These are phyloP conservation scores for Nipponacmea schrenckii DNA, from an alignment of 2,888 invertebrate species.

Conservation along the genomic window DNA sequence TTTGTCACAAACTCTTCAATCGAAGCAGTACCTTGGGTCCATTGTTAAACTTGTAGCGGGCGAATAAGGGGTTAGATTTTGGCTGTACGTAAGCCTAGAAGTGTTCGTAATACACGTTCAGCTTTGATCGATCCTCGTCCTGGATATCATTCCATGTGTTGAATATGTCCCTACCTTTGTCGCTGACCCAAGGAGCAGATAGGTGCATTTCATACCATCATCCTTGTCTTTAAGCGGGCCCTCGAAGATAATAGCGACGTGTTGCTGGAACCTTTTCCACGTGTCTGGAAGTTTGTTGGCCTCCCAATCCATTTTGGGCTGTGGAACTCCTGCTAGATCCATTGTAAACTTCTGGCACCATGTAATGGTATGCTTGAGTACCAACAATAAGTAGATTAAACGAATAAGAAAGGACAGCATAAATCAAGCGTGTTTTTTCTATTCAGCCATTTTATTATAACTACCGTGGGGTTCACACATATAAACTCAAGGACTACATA, in stretches of 20 bases:
- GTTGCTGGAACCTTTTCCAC: constrained; percentile 29
- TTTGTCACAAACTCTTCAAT: too few relatives aligned
- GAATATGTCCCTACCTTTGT: constrained; percentile 28
- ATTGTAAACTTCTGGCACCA: too few relatives aligned
- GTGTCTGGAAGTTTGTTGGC: constrained; percentile 24
- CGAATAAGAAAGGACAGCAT: too few relatives aligned
- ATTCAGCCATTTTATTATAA: too few relatives aligned
- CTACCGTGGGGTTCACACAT: too few relatives aligned
- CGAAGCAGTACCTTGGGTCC: too few relatives aligned
- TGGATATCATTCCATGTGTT: constrained; percentile 14
- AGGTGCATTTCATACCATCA: constrained; percentile 16
- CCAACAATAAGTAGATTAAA: too few relatives aligned
- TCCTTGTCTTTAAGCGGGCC: constrained; percentile 20
- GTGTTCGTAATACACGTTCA: background rate
- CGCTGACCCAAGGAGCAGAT: constrained; percentile 24
- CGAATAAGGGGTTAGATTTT: constrained; percentile 24
- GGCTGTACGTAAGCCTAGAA: constrained; percentile 23
- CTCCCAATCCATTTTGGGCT: constrained; percentile 27
- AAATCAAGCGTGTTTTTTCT: too few relatives aligned
- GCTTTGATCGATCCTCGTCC: background rate
- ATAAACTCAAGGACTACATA: too few relatives aligned
- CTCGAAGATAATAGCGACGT: constrained; percentile 22
- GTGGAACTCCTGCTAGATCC: constrained; percentile 19
- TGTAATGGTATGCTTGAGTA: too few relatives aligned
- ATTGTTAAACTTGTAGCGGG: constrained; percentile 12